Evolutionary conservation across 2,797 vertebrate species (phyloP), one percentile per base, ranked within the genome.

Genomic region (Nyctibius grandis): DNA sequence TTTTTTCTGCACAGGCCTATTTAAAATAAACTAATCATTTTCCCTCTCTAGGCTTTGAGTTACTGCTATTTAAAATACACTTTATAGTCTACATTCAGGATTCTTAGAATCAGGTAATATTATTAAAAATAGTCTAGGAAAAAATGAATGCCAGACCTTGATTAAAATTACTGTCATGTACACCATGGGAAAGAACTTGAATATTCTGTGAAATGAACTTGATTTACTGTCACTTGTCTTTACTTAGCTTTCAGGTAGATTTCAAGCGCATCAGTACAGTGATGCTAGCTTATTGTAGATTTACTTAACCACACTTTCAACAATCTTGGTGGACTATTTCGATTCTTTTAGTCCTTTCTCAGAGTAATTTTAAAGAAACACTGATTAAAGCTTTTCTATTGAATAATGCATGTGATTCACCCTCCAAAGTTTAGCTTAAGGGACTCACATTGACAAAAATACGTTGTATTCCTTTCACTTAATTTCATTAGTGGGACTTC

Each of bases 401-500:
- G 91, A 97, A 97, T 97, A 97, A 97, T 96, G 93, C 88, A 96
- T 93, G 75, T 48, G 16, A 65, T 91, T 95, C 91, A 84, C 68
- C 93, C 91, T 97, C 70, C 74, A 42, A 96, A 95, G 73, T 93
- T 95, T 98, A 92, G 93, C 96, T 97, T 94, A 82, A 97, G 97
- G 97, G 95, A 79, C 42, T 84, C 67, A 19, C 42, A 44, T 89
- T 97, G 94, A 97, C 88, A 95, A 97, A 98, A 97, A 81, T 82
- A 94, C 92, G 88, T 96, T 97, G 84, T 96, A 97, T 97, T 96
- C 94, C 93, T 97, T 97, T 97, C 50, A 77, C 94, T 97, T 97
- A 97, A 97, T 97, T 97, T 98, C 94, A 97, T 98, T 97, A 97
- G 90, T 76, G 88, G 89, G 86, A 95, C 85, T 98, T 96, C 87